These are phyloP conservation scores for Stomatorhinus walkeri DNA, from an alignment of 2,797 vertebrate species.

Conservation along the genomic window DNA sequence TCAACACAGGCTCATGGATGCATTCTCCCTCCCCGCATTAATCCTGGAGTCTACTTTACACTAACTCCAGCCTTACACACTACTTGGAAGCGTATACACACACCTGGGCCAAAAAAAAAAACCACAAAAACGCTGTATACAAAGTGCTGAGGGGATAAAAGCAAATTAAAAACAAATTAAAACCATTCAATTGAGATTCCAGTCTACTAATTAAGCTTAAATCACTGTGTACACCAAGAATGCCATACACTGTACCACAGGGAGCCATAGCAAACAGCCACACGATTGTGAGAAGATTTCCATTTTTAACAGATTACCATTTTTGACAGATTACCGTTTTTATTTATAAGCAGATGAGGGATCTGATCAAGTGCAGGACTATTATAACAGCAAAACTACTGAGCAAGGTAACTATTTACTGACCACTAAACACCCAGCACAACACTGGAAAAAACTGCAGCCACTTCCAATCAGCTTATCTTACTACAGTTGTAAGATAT, in stretches of 20 bases:
- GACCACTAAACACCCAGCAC: slow-evolving; percentile 27
- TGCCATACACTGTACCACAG: slow-evolving; percentile 9
- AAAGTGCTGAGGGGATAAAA: slow-evolving; percentile 35
- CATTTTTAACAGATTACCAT: background rate
- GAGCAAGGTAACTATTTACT: slow-evolving; percentile 22
- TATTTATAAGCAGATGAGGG: background rate
- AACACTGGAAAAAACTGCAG: slow-evolving; percentile 3
- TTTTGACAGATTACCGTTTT: background rate
- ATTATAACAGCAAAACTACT: slow-evolving; percentile 26
- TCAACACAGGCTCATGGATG: background rate
- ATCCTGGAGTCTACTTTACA: background rate
- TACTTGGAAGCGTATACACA: background rate
- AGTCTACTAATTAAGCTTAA: slow-evolving; percentile 20
- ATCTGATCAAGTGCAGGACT: slow-evolving; percentile 7
- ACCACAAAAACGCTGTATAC: slow-evolving; percentile 13
- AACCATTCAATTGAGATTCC: slow-evolving; percentile 19
- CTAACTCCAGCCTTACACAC: background rate
- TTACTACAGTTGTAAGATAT: background rate
- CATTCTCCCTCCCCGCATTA: background rate
- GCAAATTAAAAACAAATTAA: background rate
- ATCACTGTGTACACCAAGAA: slow-evolving; percentile 29
- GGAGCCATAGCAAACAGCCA: background rate
- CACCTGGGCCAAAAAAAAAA: background rate
- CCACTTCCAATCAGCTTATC: background rate
- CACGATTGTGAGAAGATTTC: background rate